Base-by-base conservation (phyloP, 2,797 vertebrate species). In the Spizella passerina region DNA sequence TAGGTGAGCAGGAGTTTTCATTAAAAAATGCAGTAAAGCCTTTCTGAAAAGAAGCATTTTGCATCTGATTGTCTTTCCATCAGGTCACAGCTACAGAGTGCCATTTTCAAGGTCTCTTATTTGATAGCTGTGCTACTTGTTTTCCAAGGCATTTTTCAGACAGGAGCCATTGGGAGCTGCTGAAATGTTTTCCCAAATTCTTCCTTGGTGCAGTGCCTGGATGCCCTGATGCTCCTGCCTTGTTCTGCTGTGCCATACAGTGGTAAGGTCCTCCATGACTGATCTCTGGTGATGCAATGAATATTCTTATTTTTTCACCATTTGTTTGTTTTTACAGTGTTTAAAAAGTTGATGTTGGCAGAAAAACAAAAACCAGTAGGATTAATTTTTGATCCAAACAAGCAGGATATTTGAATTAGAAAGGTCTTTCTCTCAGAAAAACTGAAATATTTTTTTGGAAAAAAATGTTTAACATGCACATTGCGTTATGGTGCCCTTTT, bases 301-400 rank as follows among this genome's bases (percentile, higher is more conserved):
- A 50, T 77, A 61, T 39, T 82, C 23, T 43, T 73, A 24, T 88
- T 92, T 91, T 85, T 86, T 82, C 49, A 79, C 30, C 0, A 1
- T 61, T 61, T 75, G 56, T 79, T 96, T 95, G 30, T 82, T 97
- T 96, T 91, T 78, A 63, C 18, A 83, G 41, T 26, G 36, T 65
- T 92, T 83, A 71, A 96, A 90, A 94, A 82, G 64, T 86, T 92
- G 57, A 46, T 92, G 43, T 93, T 96, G 82, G 73, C 64, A 68
- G 39, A 76, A 72, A 50, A 88, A 50, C 66, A 81, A 87, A 81
- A 82, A 39, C 3, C 16, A 41, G 38, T 78, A 82, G 43, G 32
- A 36, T 46, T 78, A 34, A n/a, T 72, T 76, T 72, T 41, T 46
- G 9, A 86, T 76, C 55, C 39, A 52, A 61, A 70, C 29, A 82